phyloP scores from a whole-genome alignment of 2,113 vertebrate species.

The Cochlearius cochlearius region DNA sequence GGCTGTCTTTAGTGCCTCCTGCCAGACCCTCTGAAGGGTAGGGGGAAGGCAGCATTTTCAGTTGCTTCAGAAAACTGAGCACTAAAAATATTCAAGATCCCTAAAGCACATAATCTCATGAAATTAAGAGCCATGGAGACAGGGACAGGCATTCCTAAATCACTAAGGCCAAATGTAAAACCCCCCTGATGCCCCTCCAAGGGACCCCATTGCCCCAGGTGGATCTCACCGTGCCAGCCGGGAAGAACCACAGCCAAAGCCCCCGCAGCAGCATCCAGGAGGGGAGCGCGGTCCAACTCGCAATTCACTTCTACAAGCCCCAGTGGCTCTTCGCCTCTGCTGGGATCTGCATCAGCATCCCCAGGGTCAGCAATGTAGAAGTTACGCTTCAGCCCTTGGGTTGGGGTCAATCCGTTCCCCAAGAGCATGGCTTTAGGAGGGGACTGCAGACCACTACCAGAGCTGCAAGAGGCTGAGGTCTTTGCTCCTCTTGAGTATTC shows the following conservation, averaged over 20 bases:
- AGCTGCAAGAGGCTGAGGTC: neutral
- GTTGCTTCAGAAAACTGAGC: neutral
- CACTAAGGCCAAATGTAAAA: neutral
- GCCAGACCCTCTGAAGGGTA: neutral
- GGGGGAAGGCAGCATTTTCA: neutral
- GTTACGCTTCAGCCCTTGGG: neutral
- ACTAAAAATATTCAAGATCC: neutral
- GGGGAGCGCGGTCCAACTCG: neutral
- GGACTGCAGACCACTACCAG: fast-evolving
- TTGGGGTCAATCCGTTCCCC: neutral
- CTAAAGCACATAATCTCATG: neutral
- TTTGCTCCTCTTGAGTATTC: neutral
- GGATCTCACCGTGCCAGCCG: neutral
- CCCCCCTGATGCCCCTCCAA: neutral
- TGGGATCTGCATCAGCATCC: neutral
- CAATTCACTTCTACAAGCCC: neutral
- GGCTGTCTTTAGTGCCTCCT: neutral
- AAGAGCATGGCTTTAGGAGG: neutral
- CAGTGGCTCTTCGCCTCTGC: neutral
- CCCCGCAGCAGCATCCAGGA: neutral
- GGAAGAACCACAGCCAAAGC: neutral
- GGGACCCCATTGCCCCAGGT: no score
- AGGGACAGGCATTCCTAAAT: neutral
- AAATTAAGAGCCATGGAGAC: neutral
- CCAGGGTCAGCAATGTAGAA: neutral